A percentile compares a stretch with the other conserved stretches of the same genome.
Conservation (phyloP, 53 echinoderm and acorn worm species). For the Temnopleurus reevesii region DNA sequence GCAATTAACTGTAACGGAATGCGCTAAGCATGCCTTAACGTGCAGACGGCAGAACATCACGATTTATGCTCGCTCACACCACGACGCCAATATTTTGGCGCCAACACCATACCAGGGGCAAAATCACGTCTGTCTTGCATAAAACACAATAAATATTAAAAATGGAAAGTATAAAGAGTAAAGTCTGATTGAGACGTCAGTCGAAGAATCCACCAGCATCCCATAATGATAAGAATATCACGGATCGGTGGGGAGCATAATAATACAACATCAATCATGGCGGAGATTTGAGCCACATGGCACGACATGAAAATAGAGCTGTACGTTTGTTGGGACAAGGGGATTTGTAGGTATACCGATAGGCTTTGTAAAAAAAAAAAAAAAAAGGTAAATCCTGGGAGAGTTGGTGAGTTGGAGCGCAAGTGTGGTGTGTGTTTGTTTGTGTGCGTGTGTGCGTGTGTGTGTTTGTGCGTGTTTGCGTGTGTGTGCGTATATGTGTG, state of each 20-base stretch:
- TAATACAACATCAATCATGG: conserved; percentile 11
- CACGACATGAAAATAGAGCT: background rate
- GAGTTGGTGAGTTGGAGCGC: too few relatives aligned
- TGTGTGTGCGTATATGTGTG: too few relatives aligned
- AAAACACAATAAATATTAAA: background rate
- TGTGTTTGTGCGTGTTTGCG: too few relatives aligned
- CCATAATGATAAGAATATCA: conserved; percentile 17
- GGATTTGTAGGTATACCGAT: background rate
- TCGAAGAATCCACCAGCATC: background rate
- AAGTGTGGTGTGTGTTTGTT: too few relatives aligned
- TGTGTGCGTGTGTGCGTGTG: too few relatives aligned
- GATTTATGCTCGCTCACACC: background rate
- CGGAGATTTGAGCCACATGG: conserved; percentile 4
- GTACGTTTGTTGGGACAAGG: background rate
- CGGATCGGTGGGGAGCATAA: background rate
- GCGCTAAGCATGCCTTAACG: conserved; percentile 9
- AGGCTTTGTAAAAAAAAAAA: background rate
- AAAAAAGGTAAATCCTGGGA: too few relatives aligned
- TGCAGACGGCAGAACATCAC: conserved; percentile 8
- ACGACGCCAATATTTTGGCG: conserved; percentile 13
- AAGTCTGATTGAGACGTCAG: background rate
- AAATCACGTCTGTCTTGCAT: conserved; percentile 27
- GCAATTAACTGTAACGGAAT: background rate
- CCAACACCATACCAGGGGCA: conserved; percentile 16
- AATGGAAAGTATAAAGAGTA: background rate